These are phyloP conservation scores for Oenanthe oenanthe DNA, from an alignment of 2,113 vertebrate genomes.

Conservation along the genomic window DNA sequence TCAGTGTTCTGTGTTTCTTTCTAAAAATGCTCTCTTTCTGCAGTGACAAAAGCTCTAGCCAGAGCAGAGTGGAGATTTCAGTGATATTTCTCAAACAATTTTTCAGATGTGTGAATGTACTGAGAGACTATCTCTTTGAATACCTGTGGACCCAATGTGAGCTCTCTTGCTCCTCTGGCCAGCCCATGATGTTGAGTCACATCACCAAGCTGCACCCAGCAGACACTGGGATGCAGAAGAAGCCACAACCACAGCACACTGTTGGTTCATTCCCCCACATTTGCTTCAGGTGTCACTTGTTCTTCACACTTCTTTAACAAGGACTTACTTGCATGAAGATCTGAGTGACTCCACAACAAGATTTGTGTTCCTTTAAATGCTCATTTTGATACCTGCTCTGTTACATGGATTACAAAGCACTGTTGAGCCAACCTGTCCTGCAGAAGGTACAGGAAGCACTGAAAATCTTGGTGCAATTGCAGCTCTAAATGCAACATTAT, in stretches of 20 bases:
- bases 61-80: not conserved
- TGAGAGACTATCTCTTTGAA: not conserved
- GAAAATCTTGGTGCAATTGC: not conserved
- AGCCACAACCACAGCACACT: fast-evolving
- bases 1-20: not conserved
- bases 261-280: not conserved
- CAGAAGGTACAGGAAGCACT: not conserved
- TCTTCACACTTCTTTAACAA: not conserved
- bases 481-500: not conserved
- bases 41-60: not conserved
- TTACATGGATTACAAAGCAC: not conserved
- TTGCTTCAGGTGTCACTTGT: not conserved
- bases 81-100: not conserved
- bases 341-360: not conserved
- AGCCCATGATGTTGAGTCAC: not conserved
- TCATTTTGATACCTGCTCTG: not conserved
- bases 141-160: fast-evolving
- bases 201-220: not conserved
- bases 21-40: not conserved
- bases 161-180: not conserved
- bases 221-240: not conserved
- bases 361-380: not conserved
- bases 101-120: not conserved
- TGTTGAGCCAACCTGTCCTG: not conserved
- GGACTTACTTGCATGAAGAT: not conserved